phyloP scores from a whole-genome alignment of 2,797 vertebrate genomes.

The Hydrophis major region DNA sequence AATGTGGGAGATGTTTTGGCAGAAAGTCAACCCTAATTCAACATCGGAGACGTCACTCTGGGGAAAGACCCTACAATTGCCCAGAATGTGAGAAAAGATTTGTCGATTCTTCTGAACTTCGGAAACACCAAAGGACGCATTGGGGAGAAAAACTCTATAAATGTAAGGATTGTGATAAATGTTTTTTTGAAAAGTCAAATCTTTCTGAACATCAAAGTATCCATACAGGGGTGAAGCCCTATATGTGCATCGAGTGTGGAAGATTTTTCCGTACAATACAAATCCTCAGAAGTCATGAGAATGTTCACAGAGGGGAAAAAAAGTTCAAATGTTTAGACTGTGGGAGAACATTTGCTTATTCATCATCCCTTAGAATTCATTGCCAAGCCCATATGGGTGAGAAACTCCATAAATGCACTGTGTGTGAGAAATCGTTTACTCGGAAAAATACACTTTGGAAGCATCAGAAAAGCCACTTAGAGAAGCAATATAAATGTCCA shows the following conservation, averaged over 20 bases:
- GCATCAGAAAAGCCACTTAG: too few relatives aligned
- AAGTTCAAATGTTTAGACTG: background rate
- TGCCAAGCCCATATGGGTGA: background rate
- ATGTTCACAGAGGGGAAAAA: background rate
- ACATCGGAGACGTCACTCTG: too few relatives aligned
- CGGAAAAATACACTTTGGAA: too few relatives aligned
- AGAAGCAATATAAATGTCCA: too few relatives aligned
- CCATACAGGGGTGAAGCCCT: background rate
- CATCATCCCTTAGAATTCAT: background rate
- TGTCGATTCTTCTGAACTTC: background rate
- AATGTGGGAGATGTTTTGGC: background rate
- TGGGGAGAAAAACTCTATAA: background rate
- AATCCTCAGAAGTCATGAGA: background rate
- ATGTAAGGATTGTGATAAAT: background rate
- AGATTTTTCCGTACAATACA: background rate
- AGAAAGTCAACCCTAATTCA: too few relatives aligned
- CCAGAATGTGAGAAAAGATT: background rate
- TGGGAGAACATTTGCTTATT: background rate
- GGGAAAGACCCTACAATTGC: too few relatives aligned
- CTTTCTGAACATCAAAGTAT: background rate
- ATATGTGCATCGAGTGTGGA: background rate
- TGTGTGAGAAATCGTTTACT: background rate
- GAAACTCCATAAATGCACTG: background rate
- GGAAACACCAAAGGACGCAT: background rate
- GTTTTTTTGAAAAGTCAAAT: fast-evolving